A percentile compares a stretch with the other conserved stretches of the same genome.
Evolutionary conservation across 2,888 invertebrate species (phyloP).

Genomic region (Philaethria dido): DNA sequence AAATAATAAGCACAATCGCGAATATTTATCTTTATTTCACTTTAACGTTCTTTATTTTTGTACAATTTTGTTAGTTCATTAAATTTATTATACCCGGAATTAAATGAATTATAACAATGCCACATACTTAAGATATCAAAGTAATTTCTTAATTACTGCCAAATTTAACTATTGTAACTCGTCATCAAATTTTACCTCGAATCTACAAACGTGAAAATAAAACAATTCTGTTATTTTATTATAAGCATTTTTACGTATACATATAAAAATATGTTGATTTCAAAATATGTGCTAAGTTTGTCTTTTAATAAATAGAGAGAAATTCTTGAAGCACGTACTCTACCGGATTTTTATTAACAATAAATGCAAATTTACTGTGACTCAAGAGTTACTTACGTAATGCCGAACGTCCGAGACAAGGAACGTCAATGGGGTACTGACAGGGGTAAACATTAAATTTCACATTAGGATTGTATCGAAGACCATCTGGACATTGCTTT

Average conservation of each 20-base stretch:
- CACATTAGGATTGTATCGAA: slow-evolving; percentile 89
- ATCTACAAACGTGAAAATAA: background rate
- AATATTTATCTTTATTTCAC: background rate
- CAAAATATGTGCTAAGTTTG: background rate
- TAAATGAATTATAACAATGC: background rate
- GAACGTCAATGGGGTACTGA: slow-evolving; percentile 92
- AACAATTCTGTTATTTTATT: background rate
- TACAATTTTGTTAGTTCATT: background rate
- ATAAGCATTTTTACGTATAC: background rate
- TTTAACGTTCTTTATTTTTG: background rate
- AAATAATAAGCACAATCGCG: background rate
- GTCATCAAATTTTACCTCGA: background rate
- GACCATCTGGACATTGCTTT: slow-evolving; percentile 92
- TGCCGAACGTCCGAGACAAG: slow-evolving; percentile 88
- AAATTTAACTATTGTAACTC: background rate
- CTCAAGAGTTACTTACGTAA: slow-evolving; percentile 83
- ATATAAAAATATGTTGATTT: too few species aligned
- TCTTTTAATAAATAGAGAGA: background rate
- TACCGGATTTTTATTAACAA: slow-evolving; percentile 15
- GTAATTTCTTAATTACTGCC: background rate
- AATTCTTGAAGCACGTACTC: background rate
- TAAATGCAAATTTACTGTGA: slow-evolving; percentile 20
- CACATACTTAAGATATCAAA: background rate
- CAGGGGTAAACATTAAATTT: slow-evolving; percentile 89
- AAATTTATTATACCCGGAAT: slow-evolving; percentile 1